phyloP scores from a whole-genome alignment of 2,797 vertebrate genomes.

The Enteromius afrohamiltoni region DNA sequence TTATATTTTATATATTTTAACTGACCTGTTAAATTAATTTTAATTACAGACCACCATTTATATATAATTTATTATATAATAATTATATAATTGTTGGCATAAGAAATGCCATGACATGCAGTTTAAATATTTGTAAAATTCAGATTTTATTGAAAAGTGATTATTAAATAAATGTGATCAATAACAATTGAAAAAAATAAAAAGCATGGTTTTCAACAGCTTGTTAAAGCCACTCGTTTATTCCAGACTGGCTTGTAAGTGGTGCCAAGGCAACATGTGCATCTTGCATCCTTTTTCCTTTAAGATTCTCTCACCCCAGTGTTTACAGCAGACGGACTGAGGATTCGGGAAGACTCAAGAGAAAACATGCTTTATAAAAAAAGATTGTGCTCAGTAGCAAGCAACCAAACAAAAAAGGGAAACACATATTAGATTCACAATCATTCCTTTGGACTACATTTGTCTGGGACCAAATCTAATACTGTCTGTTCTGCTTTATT shows the following conservation, averaged over 20 bases:
- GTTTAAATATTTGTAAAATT: too few relatives aligned
- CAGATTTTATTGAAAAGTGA: too few relatives aligned
- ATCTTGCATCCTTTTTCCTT: conserved; percentile 5
- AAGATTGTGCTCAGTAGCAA: neutral
- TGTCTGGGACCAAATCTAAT: conserved; percentile 25
- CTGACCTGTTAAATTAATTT: too few relatives aligned
- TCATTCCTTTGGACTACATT: conserved; percentile 6
- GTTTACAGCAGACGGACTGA: conserved; percentile 1
- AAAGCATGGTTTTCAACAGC: neutral
- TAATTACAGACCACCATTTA: too few relatives aligned
- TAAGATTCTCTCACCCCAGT: conserved; percentile 23
- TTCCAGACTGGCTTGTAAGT: neutral
- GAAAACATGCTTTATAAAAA: neutral
- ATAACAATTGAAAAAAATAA: neutral
- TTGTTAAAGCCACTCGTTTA: conserved; percentile 23
- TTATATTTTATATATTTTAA: too few relatives aligned
- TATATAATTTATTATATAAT: too few relatives aligned
- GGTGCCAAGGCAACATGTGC: conserved; percentile 25
- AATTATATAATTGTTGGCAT: too few relatives aligned
- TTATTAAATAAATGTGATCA: too few relatives aligned
- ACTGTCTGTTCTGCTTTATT: neutral
- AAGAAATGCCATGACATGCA: too few relatives aligned
- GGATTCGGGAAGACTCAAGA: neutral
- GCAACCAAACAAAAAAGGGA: neutral
- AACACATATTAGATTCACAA: conserved; percentile 1